Evolutionary conservation across 2,113 vertebrate species (phyloP), one percentile per base, ranked within the genome.

Genomic region (Vulpes lagopus): DNA sequence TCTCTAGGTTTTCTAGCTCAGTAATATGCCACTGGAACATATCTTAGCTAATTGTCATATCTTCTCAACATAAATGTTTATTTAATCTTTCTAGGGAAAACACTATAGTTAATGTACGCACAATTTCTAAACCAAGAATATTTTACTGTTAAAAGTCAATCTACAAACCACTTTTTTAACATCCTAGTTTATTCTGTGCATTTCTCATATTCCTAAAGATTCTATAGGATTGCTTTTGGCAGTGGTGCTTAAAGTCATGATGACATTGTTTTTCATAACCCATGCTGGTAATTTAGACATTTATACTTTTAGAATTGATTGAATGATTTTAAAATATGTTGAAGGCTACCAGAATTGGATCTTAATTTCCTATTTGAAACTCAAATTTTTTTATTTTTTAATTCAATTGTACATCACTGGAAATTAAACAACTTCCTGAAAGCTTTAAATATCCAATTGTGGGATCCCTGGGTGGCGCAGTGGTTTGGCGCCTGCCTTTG

Each of bases 251-350:
- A 55, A 89, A 27, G 14, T 69, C 15, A 49, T 53, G 65, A 79
- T 51, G 51, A n/a, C 43, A 76, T 38, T 92, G n/a, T 83, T 96
- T 97, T 76, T 84, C 8, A 78, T 78, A 69, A 84, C 59, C 8
- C 11, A n/a, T 84, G 35, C 22, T 88, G n/a, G 7, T 27, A 32
- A 84, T 82, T 85, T 87, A 83, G 25, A 32, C 7, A 74, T 1
- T 76, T 96, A 90, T 65, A 92, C 22, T 22, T 92, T 97, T 84
- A 76, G 19, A 92, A 89, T 4, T 89, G 16, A 76, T 57, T 82
- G 59, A 86, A 89, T 82, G 62, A 91, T 89, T 96, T 88, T 92
- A 35, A 97, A 22, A 76, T 65, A 3, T 64, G 49, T 88, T 94
- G 62, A 93, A 89, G 32, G 96, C 87, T n/a, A 71, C 22, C 8